phyloP scores from a whole-genome alignment of 2,888 invertebrate species.

The Habroteleia sp. region DNA sequence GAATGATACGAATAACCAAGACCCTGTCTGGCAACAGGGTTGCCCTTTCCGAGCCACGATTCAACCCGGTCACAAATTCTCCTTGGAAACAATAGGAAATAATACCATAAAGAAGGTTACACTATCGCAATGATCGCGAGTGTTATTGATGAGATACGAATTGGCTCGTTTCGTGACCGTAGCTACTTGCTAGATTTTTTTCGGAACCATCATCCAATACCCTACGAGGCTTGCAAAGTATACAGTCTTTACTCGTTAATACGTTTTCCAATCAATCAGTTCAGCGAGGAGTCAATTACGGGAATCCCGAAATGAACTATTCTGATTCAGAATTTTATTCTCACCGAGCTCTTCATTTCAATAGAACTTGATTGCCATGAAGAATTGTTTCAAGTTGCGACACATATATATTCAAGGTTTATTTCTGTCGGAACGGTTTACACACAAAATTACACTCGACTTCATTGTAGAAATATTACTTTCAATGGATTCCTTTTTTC shows the following conservation, averaged over 20 bases:
- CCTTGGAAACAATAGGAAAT: too few species aligned
- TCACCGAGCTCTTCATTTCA: conserved; percentile 49
- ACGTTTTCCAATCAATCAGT: conserved; percentile 61
- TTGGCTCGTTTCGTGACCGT: conserved; percentile 43
- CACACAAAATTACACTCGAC: conserved; percentile 54
- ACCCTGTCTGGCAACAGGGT: too few species aligned
- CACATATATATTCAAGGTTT: conserved; percentile 58
- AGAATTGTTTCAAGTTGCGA: conserved; percentile 60
- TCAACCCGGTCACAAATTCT: too few species aligned
- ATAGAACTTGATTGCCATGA: conserved; percentile 58
- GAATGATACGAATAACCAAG: too few species aligned
- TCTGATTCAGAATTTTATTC: conserved; percentile 58
- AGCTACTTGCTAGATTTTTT: conserved; percentile 25
- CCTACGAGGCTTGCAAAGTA: conserved; percentile 26
- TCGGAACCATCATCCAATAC: conserved; percentile 18
- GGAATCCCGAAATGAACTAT: conserved; percentile 52
- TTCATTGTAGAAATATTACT: conserved; percentile 40
- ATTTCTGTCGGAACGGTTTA: conserved; percentile 50
- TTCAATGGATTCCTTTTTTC: conserved; percentile 52
- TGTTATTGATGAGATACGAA: conserved; percentile 44
- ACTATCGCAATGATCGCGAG: conserved; percentile 41
- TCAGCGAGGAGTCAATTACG: conserved; percentile 51
- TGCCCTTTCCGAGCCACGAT: too few species aligned
- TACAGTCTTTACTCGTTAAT: conserved; percentile 56
- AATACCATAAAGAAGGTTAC: too few species aligned